Evolutionary conservation across 64 coral and sea anemone genomes (phyloP), one percentile per base, ranked within the genome.

Genomic region (Montipora sp.): DNA sequence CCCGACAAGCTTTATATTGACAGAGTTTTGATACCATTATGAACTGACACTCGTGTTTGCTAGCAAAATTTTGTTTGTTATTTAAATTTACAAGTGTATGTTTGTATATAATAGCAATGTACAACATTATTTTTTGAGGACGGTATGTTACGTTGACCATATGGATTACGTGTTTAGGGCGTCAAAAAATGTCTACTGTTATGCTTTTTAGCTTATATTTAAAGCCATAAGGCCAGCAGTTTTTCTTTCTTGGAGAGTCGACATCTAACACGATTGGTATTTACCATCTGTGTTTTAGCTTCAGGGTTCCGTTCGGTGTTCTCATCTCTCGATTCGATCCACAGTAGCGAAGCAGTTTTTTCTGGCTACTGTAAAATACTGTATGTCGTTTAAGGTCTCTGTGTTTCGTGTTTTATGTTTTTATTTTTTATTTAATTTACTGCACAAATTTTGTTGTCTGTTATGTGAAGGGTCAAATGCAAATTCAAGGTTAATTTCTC

Each of bases 1-100:
- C 78, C 78, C 24, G 78, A 80, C 78, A 80, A 80, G 44, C 78
- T 80, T n/a, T 48, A 47, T 80, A 57, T 80, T 80, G 60, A 65
- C 60, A 16, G 60, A 65, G 60, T 53, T 53, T 53, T 53, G 51
- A 1, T 53, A 53, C 51, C 51, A 7, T 53, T 53, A 53, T 53
- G 51, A 53, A 53, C 51, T 53, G 51, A 53, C 8, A 53, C 15
- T 3, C 60, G 3, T 65, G 15, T 14, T 65, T 16, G 60, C 9
- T 53, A 53, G 1, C 51, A 53, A 8, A 53, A 7, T 53, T 53
- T 53, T 8, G 5, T 53, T 53, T 53, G 5, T 53, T 53, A 53
- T 7, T 53, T 0, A 7, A 53, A 5, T 24, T 24, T 24, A 24
- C 23, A n/a, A 53, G 0, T 53, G 51, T 53, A 53, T 53, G 51